These are phyloP conservation scores for Festucalex cinctus DNA, from an alignment of 2,113 vertebrate species.

Conservation along the genomic window DNA sequence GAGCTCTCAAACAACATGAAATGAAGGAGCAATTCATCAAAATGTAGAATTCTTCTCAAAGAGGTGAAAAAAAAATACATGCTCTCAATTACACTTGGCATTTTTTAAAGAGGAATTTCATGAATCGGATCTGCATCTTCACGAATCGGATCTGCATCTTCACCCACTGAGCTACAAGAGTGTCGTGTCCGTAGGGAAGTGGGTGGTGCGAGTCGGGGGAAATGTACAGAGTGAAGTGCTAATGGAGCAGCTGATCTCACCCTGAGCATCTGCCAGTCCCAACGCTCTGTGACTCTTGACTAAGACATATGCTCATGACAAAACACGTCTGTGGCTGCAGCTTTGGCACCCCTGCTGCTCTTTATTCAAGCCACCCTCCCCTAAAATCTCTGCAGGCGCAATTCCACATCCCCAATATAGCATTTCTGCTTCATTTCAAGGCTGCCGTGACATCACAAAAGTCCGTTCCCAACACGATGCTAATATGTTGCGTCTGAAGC, in stretches of 20 bases:
- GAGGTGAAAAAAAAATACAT: background rate
- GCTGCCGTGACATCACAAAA: background rate
- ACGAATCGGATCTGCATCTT: constrained; percentile 6
- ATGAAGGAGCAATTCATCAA: background rate
- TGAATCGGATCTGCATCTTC: constrained; percentile 5
- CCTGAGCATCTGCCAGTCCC: constrained; percentile 32
- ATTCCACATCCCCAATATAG: background rate
- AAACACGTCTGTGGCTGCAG: constrained; percentile 49
- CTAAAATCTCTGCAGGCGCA: background rate
- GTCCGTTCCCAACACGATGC: background rate
- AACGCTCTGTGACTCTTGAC: constrained; percentile 39
- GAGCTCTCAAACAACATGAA: no score
- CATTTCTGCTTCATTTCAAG: background rate
- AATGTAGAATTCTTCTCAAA: no score
- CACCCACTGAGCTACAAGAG: constrained; percentile 14
- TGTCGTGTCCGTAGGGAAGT: constrained; percentile 5
- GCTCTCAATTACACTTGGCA: background rate
- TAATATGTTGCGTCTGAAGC: background rate
- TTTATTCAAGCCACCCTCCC: background rate
- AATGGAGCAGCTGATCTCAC: constrained; percentile 64
- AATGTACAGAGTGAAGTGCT: constrained; percentile 39
- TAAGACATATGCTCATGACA: constrained; percentile 49
- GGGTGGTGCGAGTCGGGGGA: constrained; percentile 31
- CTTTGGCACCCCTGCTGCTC: constrained; percentile 26
- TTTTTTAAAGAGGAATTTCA: background rate